Evolutionary conservation across 2,888 invertebrate species (phyloP), one percentile per base, ranked within the genome.

Genomic region (Heliconius erato): DNA sequence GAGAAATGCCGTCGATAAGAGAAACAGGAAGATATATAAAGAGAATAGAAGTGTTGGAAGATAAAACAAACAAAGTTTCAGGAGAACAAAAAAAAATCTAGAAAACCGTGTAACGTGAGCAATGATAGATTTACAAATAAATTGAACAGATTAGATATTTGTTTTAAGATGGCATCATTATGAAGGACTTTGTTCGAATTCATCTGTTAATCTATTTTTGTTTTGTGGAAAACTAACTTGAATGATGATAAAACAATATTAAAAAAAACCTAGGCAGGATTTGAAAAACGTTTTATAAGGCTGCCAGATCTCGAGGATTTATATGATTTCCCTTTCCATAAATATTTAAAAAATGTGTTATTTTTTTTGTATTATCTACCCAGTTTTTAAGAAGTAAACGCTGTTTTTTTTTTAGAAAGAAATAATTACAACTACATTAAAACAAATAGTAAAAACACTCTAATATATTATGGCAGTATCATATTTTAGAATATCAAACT

Each of bases 1-100:
- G 76, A 82, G 80, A 84, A 84, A 80, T 69, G n/a, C 76, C 76
- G 69, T 78, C 79, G n/a, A 76, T 79, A 82, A 84, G 44, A 54
- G 80, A 84, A 84, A 71, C 28, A 82, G 68, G 78, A 83, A 76
- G 72, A 79, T n/a, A 82, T 59, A 77, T 67, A 82, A 40, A 84
- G 65, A 78, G 83, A 65, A 67, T 78, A 67, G 78, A 78, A 68
- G 19, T 68, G 40, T 65, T 26, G 49, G 78, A 78, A 68, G 14
- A 32, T 67, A n/a, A 63, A 63, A 63, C 16, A 67, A 40, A 78
- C 14, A 32, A 23, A 65, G 14, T 63, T 63, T 76, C 26, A 40
- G 63, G 76, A 63, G 23, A 76, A 76, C 32, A 11, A 54, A 63
- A 76, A n/a, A 76, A 63, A 7, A 76, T 40, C 76, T 76, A 76